Evolutionary conservation across 2,888 invertebrate species (phyloP), one percentile per base, ranked within the genome.

Genomic region (Parnassius glacialis): DNA sequence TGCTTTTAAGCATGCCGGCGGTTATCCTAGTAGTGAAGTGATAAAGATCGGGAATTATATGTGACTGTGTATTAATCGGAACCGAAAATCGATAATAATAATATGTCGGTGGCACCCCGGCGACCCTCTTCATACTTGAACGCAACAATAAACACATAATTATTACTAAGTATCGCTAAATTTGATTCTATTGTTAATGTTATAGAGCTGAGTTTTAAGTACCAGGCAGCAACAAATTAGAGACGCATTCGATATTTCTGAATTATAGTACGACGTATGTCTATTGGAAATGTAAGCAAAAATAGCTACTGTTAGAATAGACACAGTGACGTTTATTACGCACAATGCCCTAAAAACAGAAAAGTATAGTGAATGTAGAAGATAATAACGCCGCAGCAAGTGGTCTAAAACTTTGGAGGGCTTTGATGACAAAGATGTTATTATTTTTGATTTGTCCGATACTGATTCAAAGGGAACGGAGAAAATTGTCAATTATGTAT

Each of bases 381-480:
- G 69, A 69, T 67, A 74, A 76, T 71, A 73, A 78, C 70, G 67
- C 69, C 73, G 65, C 75, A 77, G 74, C 75, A 69, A 76, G 79
- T 77, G 77, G 76, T 74, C 74, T 69, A 73, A 71, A 79, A 73
- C 73, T 74, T 75, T 71, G 72, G 74, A 78, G 74, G 66, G 66
- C 67, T 66, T 48, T 43, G 42, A 65, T 69, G 74, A 68, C 72
- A 70, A 70, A 73, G 69, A 72, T 74, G 71, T 74, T 74, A 74
- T 71, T 74, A 74, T 76, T 76, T 72, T 74, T 68, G 67, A 50
- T 60, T 55, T 53, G 53, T 47, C 41, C 53, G 7, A 12, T n/a
- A 16, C 47, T 47, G 41, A 44, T 52, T 42, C 16, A 20, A 16
- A 47, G 47, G 11, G 11, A 9, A 54, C 42, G 13, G 48, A 54